Percentiles rank a stretch among this genome's conserved stretches.
These are phyloP conservation scores for Camptogramma bilineatum DNA, from an alignment of 2,888 invertebrate genomes.

Conservation along the genomic window DNA sequence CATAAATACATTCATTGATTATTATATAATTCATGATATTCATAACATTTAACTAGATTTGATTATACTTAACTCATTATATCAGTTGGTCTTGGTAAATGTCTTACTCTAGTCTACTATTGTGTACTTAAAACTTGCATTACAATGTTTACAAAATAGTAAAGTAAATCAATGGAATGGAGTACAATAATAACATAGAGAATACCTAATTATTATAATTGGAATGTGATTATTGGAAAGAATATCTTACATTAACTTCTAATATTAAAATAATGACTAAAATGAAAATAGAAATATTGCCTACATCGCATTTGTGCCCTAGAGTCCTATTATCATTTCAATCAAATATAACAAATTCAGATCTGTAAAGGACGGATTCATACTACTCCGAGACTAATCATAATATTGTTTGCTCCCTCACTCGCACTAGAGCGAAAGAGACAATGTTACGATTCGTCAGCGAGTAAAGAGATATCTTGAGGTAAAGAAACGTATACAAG, in stretches of 20 bases:
- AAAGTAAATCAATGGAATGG: conserved; percentile 12
- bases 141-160: conserved; percentile 17
- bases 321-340: conserved; percentile 82
- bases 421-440: conserved; percentile 4
- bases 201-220: conserved; percentile 4
- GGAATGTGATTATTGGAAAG: conserved; percentile 27
- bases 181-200: conserved; percentile 13
- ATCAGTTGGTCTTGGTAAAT: conserved; percentile 23
- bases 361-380: conserved; percentile 56
- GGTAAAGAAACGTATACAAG: conserved; percentile 52
- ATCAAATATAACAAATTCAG: conserved; percentile 56
- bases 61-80: conserved; percentile 11
- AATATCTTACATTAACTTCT: conserved; percentile 30
- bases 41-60: conserved; percentile 11
- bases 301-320: conserved; percentile 58
- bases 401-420: conserved; percentile 6
- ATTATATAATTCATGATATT: conserved; percentile 14
- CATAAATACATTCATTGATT: conserved; percentile 45
- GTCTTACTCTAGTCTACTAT: conserved; percentile 1
- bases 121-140: conserved; percentile 25
- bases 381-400: conserved; percentile 14
- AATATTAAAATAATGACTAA: conserved; percentile 62
- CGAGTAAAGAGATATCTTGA: conserved; percentile 43
- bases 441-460: conserved; percentile 12
- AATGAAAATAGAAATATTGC: conserved; percentile 81